Evolutionary conservation across 1,140 invertebrate species (phyloP), one percentile per base, ranked within the genome.

Genomic region (Rhynchophorus ferrugineus): DNA sequence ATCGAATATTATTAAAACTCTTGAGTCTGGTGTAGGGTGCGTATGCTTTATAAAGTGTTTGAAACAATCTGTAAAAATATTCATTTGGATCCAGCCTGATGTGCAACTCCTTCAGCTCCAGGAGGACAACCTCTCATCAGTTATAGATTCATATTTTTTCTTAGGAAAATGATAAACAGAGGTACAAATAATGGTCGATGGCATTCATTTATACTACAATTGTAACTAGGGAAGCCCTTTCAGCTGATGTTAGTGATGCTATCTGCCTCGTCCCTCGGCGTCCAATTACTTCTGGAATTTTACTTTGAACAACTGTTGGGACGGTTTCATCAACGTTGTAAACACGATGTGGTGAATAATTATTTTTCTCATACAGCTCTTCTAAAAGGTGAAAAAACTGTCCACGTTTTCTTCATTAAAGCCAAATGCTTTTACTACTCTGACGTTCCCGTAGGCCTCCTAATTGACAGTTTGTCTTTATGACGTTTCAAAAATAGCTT

Each of bases 191-290:
- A 18, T 34, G 7, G 2, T 51, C 48, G 1, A 8, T 9, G 16
- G 70, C 71, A 63, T 53, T 69, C 49, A 73, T 65, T 24, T 61
- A 60, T 51, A 54, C 58, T 24, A 65, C 47, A 22, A 73, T 44
- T 18, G 74, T 77, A 0, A 75, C 65, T 17, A 71, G 65, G 54
- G 65, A 64, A 18, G 72, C 74, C 45, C 73, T 61, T 62, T 77
- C 75, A 47, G 65, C 69, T 33, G 69, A 73, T 2, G 68, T 72
- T 8, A 74, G 20, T 42, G 66, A 56, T 17, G 66, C 72, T 29
- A 56, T 45, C 38, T 56, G 46, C 13, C 47, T 19, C 39, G 49
- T 44, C 8, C 39, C 47, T 42, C 50, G 49, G 13, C 8, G 13
- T 21, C n/a, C 37, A 11, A 48, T 29, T 17, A 54, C 24, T 48